Evolutionary conservation across 2,797 vertebrate genomes (phyloP).

Genomic region (Enteromius viviparus): DNA sequence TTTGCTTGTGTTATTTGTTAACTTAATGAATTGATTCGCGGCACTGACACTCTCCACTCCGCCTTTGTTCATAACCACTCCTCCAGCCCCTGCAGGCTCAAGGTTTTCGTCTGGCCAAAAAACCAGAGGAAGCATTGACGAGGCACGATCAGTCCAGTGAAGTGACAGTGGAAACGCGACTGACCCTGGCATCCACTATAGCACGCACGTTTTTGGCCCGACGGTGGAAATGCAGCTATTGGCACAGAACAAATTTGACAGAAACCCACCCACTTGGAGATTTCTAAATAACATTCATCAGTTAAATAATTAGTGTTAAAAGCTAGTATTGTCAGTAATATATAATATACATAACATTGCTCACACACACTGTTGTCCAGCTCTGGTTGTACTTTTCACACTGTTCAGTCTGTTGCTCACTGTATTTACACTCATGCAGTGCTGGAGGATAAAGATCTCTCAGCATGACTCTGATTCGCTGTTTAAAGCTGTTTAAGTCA

Average conservation of each 20-base stretch:
- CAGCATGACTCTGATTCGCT: neutral
- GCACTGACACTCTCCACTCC: too few relatives aligned
- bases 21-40: too few relatives aligned
- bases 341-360: neutral
- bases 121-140: too few relatives aligned
- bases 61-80: too few relatives aligned
- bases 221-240: neutral
- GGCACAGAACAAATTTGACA: neutral
- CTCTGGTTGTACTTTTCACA: neutral
- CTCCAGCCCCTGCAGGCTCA: too few relatives aligned
- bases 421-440: conserved; percentile 1
- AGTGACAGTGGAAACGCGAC: too few relatives aligned
- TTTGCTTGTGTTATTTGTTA: too few relatives aligned
- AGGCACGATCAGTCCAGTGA: too few relatives aligned
- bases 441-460: conserved; percentile 39
- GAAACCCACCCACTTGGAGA: neutral
- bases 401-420: neutral
- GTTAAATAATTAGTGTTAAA: neutral
- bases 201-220: too few relatives aligned
- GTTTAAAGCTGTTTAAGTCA: conserved; percentile 33
- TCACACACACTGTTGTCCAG: neutral
- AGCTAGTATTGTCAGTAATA: neutral
- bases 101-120: too few relatives aligned
- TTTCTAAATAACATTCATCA: neutral
- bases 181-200: too few relatives aligned